Evolutionary conservation across 2,113 vertebrate genomes (phyloP).

Genomic region (Cyprinus carpio): DNA sequence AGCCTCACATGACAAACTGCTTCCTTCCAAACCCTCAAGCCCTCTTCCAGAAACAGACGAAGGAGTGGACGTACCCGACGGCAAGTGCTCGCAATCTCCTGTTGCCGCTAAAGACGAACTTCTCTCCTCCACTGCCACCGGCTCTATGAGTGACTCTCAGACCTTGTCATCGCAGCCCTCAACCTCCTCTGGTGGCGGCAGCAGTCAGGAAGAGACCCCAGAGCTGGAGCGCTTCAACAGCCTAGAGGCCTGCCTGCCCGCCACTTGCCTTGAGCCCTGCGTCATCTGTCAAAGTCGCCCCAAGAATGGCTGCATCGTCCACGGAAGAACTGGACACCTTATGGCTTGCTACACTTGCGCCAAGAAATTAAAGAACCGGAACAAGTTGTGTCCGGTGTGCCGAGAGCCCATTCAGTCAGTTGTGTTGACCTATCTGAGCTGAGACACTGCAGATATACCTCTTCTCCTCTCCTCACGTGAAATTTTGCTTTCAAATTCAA

Average conservation of each 20-base stretch:
- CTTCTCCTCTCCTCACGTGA: background rate
- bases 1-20: conserved; percentile 57
- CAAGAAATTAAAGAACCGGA: conserved; percentile 91
- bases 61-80: conserved; percentile 92
- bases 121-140: conserved; percentile 50
- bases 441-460: conserved; percentile 57
- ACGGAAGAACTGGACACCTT: conserved; percentile 91
- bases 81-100: conserved; percentile 73
- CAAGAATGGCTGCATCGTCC: conserved; percentile 96
- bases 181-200: conserved; percentile 69
- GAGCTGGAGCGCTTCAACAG: conserved; percentile 80
- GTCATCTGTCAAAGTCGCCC: conserved; percentile 94
- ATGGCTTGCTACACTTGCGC: conserved; percentile 94
- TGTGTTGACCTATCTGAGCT: conserved; percentile 89
- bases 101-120: conserved; percentile 55
- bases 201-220: conserved; percentile 79
- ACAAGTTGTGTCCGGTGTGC: conserved; percentile 94
- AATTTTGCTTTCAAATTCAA: background rate
- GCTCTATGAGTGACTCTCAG: conserved; percentile 48
- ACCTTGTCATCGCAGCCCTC: conserved; percentile 82
- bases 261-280: conserved; percentile 87
- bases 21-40: conserved; percentile 68
- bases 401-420: conserved; percentile 92
- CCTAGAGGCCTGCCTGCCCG: conserved; percentile 76
- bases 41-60: conserved; percentile 68